phyloP scores from a whole-genome alignment of 2,888 invertebrate species.

The Enchytraeus crypticus region DNA sequence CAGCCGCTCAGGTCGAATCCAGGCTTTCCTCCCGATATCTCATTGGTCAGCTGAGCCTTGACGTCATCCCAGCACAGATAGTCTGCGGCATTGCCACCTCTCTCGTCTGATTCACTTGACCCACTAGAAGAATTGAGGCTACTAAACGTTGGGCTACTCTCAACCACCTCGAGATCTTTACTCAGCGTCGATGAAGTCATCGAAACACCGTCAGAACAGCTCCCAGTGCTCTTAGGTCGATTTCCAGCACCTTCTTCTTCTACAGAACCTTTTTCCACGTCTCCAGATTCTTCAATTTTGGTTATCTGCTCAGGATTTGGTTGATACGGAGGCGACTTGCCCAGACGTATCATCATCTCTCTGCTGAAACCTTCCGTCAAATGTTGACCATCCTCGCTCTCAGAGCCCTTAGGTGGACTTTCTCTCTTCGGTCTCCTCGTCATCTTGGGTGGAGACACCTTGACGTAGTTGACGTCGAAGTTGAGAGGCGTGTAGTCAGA shows the following conservation, averaged over 20 bases:
- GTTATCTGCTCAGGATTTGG: too few species aligned
- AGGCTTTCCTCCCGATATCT: background rate
- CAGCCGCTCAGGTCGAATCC: too few species aligned
- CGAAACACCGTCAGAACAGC: background rate
- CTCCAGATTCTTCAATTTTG: too few species aligned
- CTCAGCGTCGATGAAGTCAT: too few species aligned
- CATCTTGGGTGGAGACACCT: constrained; percentile 16
- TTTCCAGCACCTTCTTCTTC: too few species aligned
- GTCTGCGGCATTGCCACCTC: background rate
- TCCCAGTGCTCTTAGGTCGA: background rate
- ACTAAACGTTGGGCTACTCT: too few species aligned
- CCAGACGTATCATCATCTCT: background rate
- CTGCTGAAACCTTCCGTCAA: background rate
- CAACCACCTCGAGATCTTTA: too few species aligned
- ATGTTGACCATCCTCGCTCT: background rate
- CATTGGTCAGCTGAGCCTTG: background rate
- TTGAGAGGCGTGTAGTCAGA: constrained; percentile 14
- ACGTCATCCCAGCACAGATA: background rate
- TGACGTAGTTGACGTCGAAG: constrained; percentile 18
- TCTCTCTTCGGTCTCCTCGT: constrained; percentile 11
- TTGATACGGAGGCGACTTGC: background rate
- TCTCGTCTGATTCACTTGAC: background rate
- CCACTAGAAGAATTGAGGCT: background rate
- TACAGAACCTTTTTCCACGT: too few species aligned
- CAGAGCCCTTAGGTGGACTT: background rate